phyloP scores from a whole-genome alignment of 1,140 invertebrate species.

The Galleria mellonella region DNA sequence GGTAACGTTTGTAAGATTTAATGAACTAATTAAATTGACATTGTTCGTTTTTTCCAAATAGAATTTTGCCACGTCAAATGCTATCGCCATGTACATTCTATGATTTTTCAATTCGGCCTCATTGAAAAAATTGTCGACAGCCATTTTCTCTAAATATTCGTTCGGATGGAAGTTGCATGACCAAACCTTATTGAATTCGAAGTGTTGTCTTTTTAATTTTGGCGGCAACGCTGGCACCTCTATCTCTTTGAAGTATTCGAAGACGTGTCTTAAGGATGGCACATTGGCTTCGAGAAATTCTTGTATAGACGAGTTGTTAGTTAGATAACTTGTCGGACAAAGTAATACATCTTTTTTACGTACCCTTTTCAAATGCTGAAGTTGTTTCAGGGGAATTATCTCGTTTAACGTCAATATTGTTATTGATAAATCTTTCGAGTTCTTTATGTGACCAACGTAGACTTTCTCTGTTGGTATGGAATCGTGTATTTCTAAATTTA shows the following conservation, averaged over 20 bases:
- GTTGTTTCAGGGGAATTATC: slow-evolving; percentile 74
- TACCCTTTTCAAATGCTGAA: slow-evolving; percentile 85
- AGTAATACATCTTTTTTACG: slow-evolving; percentile 77
- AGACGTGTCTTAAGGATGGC: slow-evolving; percentile 66
- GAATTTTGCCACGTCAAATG: slow-evolving; percentile 74
- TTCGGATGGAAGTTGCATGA: slow-evolving; percentile 91
- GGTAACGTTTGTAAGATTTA: slow-evolving; percentile 62
- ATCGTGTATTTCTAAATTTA: slow-evolving; percentile 61
- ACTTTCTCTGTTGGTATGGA: slow-evolving; percentile 74
- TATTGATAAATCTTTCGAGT: slow-evolving; percentile 78
- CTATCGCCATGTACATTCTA: slow-evolving; percentile 77
- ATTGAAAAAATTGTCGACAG: slow-evolving; percentile 79
- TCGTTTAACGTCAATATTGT: slow-evolving; percentile 76
- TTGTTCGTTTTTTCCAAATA: slow-evolving; percentile 19
- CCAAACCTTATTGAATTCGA: slow-evolving; percentile 80
- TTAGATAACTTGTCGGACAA: slow-evolving; percentile 45
- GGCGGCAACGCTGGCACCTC: slow-evolving; percentile 78
- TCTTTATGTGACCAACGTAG: slow-evolving; percentile 76
- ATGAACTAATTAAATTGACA: slow-evolving; percentile 20
- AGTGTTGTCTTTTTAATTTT: slow-evolving; percentile 81
- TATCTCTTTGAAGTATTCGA: slow-evolving; percentile 74
- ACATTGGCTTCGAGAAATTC: slow-evolving; percentile 65
- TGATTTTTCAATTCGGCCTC: slow-evolving; percentile 76
- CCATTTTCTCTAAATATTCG: slow-evolving; percentile 79
- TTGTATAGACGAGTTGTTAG: slow-evolving; percentile 55